Base-by-base conservation (phyloP, 2,888 invertebrate genomes). In the Apamea crenata region DNA sequence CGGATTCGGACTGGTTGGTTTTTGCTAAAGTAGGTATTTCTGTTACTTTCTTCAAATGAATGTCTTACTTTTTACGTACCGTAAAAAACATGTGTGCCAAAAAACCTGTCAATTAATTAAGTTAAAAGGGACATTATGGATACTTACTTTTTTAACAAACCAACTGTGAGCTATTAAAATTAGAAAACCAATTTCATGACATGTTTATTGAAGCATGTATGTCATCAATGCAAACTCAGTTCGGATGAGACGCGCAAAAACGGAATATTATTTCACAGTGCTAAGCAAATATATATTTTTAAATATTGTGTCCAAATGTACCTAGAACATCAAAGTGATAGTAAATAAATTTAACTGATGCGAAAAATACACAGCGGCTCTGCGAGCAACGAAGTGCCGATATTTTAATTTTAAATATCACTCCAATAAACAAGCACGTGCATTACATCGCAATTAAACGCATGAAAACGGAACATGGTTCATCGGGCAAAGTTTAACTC, bases 281-380 rank as follows among this genome's bases (percentile, higher is more conserved):
- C 8, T 6, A 25, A 16, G 6, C 10, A 2, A n/a, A 36, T 21
- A 18, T 47, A 36, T 66, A 21, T 32, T 67, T 14, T 21, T 59
- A 59, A 67, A 78, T 78, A 59, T 78, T 36, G 25, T 32, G 16
- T 61, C 32, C 18, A 14, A 50, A 1, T 32, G n/a, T n/a, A 32
- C 44, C 2, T 32, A 16, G 4, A 56, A 44, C 66, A 77, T 66
- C 25, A 47, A 25, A 47, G n/a, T 56, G 25, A n/a, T 14, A 50
- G 29, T 40, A 14, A 63, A 56, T 50, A 68, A 77, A 59, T 67
- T 44, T 7, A 32, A 65, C 29, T 40, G 44, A 65, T 65, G 14
- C 36, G 8, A 67, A 47, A 32, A 69, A 50, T 36, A 50, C 18
- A 25, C 12, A n/a, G 18, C 2, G 8, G 12, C 53, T 71, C 14